Percentiles rank a stretch among this genome's conserved stretches.
These are phyloP conservation scores for Drosophila rhopaloa DNA, from an alignment of 1,140 invertebrate genomes.

Conservation along the genomic window DNA sequence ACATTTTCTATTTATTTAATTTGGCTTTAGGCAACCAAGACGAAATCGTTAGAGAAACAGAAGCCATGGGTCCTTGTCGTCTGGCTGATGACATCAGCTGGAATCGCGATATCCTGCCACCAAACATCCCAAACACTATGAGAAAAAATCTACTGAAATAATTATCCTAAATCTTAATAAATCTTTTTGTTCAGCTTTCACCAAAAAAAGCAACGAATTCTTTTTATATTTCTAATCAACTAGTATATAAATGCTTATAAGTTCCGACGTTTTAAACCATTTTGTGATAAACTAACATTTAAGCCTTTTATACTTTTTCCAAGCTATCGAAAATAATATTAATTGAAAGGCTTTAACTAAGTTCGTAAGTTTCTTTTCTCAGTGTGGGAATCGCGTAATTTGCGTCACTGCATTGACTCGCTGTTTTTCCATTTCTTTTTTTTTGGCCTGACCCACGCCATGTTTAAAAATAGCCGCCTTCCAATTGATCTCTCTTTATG, in stretches of 20 bases:
- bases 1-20: slow-evolving; percentile 77
- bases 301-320: too few species aligned
- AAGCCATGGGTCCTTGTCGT: slow-evolving; percentile 40
- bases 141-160: not conserved
- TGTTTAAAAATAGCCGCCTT: slow-evolving; percentile 35
- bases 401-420: slow-evolving; percentile 35
- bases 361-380: not conserved
- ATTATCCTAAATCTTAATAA: too few species aligned
- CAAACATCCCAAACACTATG: not conserved
- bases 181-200: too few species aligned
- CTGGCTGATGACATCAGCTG: slow-evolving; percentile 70
- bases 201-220: too few species aligned
- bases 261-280: too few species aligned
- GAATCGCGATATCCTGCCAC: slow-evolving; percentile 15
- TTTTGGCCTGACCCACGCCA: slow-evolving; percentile 13
- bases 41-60: slow-evolving; percentile 23
- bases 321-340: too few species aligned
- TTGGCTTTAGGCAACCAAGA: slow-evolving; percentile 51
- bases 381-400: slow-evolving; percentile 25
- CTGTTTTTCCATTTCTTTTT: not conserved
- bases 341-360: too few species aligned
- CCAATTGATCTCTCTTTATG: slow-evolving; percentile 19
- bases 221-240: too few species aligned
- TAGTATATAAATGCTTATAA: too few species aligned
- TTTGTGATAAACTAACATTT: too few species aligned